phyloP scores from a whole-genome alignment of 2,797 vertebrate species.

The Benthosema pterotum region DNA sequence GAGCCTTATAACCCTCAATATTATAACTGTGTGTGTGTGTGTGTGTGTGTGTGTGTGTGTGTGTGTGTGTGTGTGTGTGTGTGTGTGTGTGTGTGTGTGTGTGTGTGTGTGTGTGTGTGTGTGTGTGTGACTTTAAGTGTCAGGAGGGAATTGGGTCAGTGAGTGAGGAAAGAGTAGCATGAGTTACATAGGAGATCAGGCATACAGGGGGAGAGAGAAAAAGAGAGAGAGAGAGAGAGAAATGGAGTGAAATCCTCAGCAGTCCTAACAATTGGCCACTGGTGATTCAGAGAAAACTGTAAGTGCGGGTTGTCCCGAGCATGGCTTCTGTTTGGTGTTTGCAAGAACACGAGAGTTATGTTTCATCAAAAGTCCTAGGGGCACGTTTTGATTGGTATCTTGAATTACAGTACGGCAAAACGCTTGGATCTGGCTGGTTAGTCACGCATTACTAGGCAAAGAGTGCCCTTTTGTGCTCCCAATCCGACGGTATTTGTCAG shows the following conservation, averaged over 20 bases:
- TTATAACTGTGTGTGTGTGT: neutral
- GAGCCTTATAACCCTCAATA: too few relatives aligned
- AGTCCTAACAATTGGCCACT: constrained; percentile 71
- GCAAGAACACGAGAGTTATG: too few relatives aligned
- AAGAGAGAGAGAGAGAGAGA: constrained; percentile 52
- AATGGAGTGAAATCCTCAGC: constrained; percentile 64
- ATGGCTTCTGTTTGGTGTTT: constrained; percentile 41
- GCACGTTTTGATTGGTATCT: constrained; percentile 21
- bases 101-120: constrained; percentile 8
- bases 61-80: constrained; percentile 10
- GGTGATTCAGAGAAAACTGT: constrained; percentile 74
- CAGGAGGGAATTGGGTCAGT: constrained; percentile 68
- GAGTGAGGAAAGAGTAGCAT: constrained; percentile 40
- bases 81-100: constrained; percentile 1
- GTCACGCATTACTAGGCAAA: neutral
- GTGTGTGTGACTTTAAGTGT: constrained; percentile 75
- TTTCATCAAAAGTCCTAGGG: constrained; percentile 21
- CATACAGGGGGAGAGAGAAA: constrained; percentile 29
- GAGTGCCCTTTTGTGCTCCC: too few relatives aligned
- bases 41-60: constrained; percentile 6
- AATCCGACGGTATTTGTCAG: too few relatives aligned
- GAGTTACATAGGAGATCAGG: too few relatives aligned
- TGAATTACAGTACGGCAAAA: constrained; percentile 7
- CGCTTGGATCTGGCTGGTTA: neutral
- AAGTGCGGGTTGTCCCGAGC: constrained; percentile 69